Conservation (phyloP, 2,113 vertebrate genomes). For the Psilopsiagon aurifrons region DNA sequence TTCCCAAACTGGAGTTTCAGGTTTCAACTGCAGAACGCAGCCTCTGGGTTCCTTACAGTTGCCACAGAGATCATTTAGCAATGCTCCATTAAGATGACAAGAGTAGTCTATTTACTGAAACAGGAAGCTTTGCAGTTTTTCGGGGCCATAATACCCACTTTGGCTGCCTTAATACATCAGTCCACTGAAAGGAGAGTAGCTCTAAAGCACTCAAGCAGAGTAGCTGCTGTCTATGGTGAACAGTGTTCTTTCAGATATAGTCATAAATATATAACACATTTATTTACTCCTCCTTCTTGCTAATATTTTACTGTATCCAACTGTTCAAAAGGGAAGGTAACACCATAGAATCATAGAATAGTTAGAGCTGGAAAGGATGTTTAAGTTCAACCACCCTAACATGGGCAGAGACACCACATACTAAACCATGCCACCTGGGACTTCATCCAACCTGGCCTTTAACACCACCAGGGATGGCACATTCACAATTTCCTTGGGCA, state of each 20-base stretch:
- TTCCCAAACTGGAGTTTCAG: background rate
- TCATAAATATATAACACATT: background rate
- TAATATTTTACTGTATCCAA: background rate
- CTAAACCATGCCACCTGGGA: background rate
- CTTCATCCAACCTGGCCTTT: background rate
- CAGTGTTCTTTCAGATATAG: background rate
- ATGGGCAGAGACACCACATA: background rate
- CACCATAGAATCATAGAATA: background rate
- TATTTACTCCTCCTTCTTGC: background rate
- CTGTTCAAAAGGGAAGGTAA: background rate
- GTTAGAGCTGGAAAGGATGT: background rate
- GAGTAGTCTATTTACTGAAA: conserved; percentile 16
- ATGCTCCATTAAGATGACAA: conserved; percentile 34
- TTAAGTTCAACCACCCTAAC: background rate
- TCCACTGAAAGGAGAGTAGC: background rate
- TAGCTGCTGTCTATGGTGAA: background rate
- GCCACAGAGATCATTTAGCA: conserved; percentile 31
- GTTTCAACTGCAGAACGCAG: conserved; percentile 28
- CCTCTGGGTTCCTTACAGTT: conserved; percentile 20
- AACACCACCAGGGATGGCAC: background rate
- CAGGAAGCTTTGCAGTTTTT: background rate
- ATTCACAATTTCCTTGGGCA: background rate
- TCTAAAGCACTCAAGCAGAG: background rate
- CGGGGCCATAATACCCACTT: background rate
- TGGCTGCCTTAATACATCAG: background rate